These are phyloP conservation scores for Esperia sulphurella DNA, from an alignment of 2,888 invertebrate genomes.

Conservation along the genomic window DNA sequence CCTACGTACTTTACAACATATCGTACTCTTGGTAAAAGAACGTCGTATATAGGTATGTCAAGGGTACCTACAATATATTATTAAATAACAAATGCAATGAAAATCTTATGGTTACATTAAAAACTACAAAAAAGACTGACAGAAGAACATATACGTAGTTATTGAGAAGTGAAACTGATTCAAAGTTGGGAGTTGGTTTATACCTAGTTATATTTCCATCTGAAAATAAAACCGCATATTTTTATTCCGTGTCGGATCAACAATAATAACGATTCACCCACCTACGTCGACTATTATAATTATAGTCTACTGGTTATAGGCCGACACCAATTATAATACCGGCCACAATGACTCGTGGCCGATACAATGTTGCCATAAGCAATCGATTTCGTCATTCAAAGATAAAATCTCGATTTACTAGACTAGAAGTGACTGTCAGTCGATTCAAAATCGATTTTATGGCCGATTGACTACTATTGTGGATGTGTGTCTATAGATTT, in stretches of 20 bases:
- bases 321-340: conserved; percentile 3
- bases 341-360: conserved; percentile 32
- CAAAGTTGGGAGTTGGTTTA: no score
- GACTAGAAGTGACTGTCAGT: conserved; percentile 52
- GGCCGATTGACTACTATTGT: conserved; percentile 49
- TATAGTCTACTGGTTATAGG: conserved; percentile 3
- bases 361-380: conserved; percentile 55
- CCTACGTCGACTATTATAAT: neutral
- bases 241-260: neutral
- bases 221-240: neutral
- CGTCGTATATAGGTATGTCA: no score
- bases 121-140: no score
- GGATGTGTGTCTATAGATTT: conserved; percentile 38
- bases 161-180: no score
- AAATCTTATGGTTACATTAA: no score
- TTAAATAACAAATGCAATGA: no score
- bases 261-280: neutral
- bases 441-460: conserved; percentile 56
- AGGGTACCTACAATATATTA: no score
- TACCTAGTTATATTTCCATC: no score
- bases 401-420: conserved; percentile 54
- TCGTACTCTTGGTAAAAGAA: no score
- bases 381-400: conserved; percentile 52
- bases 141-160: no score
- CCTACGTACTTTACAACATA: no score